Conservation (phyloP, 2,888 invertebrate species). For the Aspidiotus destructor region DNA sequence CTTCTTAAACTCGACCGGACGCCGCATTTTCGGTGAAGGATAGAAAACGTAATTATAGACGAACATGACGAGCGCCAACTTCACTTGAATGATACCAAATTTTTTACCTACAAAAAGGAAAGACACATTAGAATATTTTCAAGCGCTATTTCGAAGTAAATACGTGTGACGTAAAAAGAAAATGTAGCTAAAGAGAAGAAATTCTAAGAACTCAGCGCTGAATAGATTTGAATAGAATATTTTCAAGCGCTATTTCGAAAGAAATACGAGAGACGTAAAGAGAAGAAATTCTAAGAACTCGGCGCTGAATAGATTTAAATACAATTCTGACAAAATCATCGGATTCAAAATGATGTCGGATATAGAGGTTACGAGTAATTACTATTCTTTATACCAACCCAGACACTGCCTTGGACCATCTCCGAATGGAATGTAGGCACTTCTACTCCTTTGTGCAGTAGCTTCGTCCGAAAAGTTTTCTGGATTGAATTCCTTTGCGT, state of each 20-base stretch:
- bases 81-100: conserved; percentile 21
- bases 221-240: too few relatives aligned
- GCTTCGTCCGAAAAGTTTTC: conserved; percentile 19
- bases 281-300: background rate
- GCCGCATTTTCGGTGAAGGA: conserved; percentile 19
- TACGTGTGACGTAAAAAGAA: background rate
- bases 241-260: background rate
- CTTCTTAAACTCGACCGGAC: conserved; percentile 14
- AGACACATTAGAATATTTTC: background rate
- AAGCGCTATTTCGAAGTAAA: background rate
- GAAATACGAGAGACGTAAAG: background rate
- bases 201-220: background rate
- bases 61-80: conserved; percentile 7
- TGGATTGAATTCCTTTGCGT: conserved; percentile 10
- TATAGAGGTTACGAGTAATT: too few relatives aligned
- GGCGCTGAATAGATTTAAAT: too few relatives aligned
- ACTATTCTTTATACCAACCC: background rate
- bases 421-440: conserved; percentile 18
- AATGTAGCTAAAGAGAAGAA: background rate
- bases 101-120: conserved; percentile 16
- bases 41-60: conserved; percentile 12
- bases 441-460: conserved; percentile 12
- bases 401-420: conserved; percentile 16
- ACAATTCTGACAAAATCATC: too few relatives aligned
- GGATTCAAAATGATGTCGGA: too few relatives aligned